phyloP scores from a whole-genome alignment of 1,140 invertebrate species.

The Ceratina calcarata region DNA sequence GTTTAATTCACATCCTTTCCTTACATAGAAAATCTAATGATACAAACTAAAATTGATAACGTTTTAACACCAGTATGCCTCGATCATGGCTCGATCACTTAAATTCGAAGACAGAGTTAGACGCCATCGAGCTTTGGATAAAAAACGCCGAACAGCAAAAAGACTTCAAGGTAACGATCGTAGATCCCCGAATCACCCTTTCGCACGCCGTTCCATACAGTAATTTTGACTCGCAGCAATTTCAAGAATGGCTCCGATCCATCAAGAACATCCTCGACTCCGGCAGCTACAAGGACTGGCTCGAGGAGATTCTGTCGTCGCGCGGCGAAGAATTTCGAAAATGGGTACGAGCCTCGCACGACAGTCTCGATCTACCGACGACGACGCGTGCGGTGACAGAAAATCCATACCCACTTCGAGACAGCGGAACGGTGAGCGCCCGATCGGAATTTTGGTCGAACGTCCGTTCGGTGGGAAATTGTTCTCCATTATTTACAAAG shows the following conservation, averaged over 20 bases:
- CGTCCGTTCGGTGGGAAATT: background rate
- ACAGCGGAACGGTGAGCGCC: conserved; percentile 2
- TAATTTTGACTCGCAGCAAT: conserved; percentile 54
- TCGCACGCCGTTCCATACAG: background rate
- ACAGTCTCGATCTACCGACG: background rate
- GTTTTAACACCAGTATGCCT: background rate
- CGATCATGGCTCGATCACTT: conserved; percentile 2
- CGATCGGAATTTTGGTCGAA: background rate
- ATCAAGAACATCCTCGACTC: conserved; percentile 52
- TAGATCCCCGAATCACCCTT: background rate
- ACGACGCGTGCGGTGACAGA: background rate
- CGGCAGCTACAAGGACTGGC: conserved; percentile 56
- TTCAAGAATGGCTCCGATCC: conserved; percentile 65
- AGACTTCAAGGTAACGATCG: conserved; percentile 28
- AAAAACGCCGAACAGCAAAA: background rate
- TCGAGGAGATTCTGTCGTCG: conserved; percentile 55
- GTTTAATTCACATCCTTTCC: background rate
- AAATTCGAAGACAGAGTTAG: conserved; percentile 26
- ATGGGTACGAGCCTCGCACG: conserved; percentile 54
- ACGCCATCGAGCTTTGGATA: conserved; percentile 13
- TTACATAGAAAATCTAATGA: background rate
- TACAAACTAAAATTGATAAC: background rate
- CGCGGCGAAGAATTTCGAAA: conserved; percentile 59
- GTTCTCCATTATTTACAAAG: background rate
- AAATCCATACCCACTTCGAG: conserved; percentile 17